phyloP scores from a whole-genome alignment of 2,888 invertebrate genomes.

The Lasioglossum oenotherae region DNA sequence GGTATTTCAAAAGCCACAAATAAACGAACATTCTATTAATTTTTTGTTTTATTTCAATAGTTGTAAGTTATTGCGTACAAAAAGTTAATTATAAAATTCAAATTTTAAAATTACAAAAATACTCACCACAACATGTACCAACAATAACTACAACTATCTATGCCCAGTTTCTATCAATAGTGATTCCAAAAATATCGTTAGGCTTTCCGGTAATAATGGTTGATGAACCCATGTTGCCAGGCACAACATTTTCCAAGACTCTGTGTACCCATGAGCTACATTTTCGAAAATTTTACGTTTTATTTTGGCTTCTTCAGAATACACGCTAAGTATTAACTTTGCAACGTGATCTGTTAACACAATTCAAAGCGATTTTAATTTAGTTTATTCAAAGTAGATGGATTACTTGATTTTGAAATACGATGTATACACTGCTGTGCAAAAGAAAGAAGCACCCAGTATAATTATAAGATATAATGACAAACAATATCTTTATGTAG shows the following conservation, averaged over 20 bases:
- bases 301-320: constrained; percentile 80
- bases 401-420: not conserved
- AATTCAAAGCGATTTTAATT: constrained; percentile 13
- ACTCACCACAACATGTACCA: constrained; percentile 47
- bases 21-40: constrained; percentile 51
- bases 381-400: not conserved
- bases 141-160: constrained; percentile 66
- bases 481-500: no score
- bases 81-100: constrained; percentile 43
- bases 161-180: constrained; percentile 79
- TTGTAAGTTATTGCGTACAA: constrained; percentile 49
- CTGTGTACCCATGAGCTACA: constrained; percentile 81
- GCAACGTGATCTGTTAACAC: constrained; percentile 66
- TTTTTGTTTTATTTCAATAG: constrained; percentile 56
- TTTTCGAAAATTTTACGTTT: constrained; percentile 82
- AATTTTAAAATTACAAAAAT: constrained; percentile 47
- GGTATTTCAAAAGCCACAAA: constrained; percentile 54
- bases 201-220: constrained; percentile 78
- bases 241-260: constrained; percentile 82
- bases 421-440: not conserved
- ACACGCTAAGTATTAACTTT: constrained; percentile 75
- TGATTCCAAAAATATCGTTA: constrained; percentile 73
- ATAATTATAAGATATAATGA: no score
- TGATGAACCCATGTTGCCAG: constrained; percentile 84
- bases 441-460: no score